Evolutionary conservation across 2,797 vertebrate species (phyloP), one percentile per base, ranked within the genome.

Genomic region (Hydrolagus colliei): DNA sequence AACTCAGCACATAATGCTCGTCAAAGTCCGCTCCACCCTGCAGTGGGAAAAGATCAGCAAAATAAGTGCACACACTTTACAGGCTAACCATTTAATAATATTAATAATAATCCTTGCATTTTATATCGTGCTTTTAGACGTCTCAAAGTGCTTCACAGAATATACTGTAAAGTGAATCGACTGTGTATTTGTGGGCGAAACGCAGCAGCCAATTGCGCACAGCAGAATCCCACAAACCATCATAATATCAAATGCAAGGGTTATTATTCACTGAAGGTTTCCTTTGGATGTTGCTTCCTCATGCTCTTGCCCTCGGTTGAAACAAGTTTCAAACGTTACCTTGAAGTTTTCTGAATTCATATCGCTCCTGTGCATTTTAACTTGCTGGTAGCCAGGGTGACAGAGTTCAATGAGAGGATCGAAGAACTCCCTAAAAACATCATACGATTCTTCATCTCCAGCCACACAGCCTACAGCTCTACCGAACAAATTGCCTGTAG

Each of bases 381-480:
- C 88, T 86, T 91, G 73, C 86, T 90, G 91, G 89, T 93, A 92
- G 77, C 86, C 80, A 62, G 14, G n/a, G 9, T 94, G 94, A 87
- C 90, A 90, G 12, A 89, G 89, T 72, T 93, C 91, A 0, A 94
- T 94, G 86, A 94, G 59, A 9, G 90, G 92, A 87, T 94, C 94
- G 5, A 94, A 93, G 87, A 94, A 94, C 86, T 93, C 91, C 59
- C 93, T 94, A 90, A 94, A 94, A 76, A 94, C 88, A 75, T 92
- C 86, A 88, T 94, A 94, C 85, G 90, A 93, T 87, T 94, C 90
- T 0, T 89, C 91, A 63, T 94, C 93, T 0, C 93, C 93, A 0
- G 93, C 93, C 14, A 89, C 87, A 86, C 93, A 94, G 0, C 93
- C 93, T 1, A 91, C 91, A 2, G 89, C 79, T 14, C 87, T 79